Evolutionary conservation across 2,797 vertebrate genomes (phyloP), one percentile per base, ranked within the genome.

Genomic region (Centropyge bicolor): DNA sequence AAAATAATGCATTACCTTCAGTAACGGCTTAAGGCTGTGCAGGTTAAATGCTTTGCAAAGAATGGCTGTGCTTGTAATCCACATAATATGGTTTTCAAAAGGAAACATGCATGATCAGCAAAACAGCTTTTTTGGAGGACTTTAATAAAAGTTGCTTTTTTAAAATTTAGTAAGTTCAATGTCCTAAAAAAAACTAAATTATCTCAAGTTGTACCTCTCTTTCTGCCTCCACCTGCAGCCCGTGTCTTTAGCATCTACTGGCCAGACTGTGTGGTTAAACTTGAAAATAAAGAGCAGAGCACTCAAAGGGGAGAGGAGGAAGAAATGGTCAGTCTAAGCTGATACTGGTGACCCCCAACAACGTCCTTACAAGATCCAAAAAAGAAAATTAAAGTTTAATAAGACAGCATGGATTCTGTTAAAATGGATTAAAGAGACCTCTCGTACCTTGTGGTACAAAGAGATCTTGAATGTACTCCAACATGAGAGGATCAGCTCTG

Each of bases 41-140:
- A 69, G 20, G 64, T 72, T 66, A 72, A 83, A 81, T 13, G 22
- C n/a, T 74, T 64, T 61, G 13, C 40, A 66, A 82, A 80, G 43
- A 73, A 55, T 35, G 60, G 36, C 31, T 57, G 22, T 12, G 3
- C 52, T 78, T 72, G n/a, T 69, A 51, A 79, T 82, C 60, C 43
- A 57, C 43, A 66, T 35, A 9, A 67, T 59, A 70, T 76, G 27
- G 12, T 64, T 83, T 77, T 59, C 2, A 77, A 67, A 56, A 66
- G 27, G 7, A 65, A 60, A 62, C 5, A 35, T 20, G 8, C 4
- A 41, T 5, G 22, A 67, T 49, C 36, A 66, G 36, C 4, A 60
- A 69, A 74, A 73, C 9, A 27, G 17, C 22, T 56, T 51, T 73
- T 31, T 70, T 73, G 24, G 38, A 70, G 70, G 19, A 75, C 38